Percentiles rank a stretch among this genome's conserved stretches.
Evolutionary conservation across 2,113 vertebrate species (phyloP).

Genomic region (Ciconia boyciana): DNA sequence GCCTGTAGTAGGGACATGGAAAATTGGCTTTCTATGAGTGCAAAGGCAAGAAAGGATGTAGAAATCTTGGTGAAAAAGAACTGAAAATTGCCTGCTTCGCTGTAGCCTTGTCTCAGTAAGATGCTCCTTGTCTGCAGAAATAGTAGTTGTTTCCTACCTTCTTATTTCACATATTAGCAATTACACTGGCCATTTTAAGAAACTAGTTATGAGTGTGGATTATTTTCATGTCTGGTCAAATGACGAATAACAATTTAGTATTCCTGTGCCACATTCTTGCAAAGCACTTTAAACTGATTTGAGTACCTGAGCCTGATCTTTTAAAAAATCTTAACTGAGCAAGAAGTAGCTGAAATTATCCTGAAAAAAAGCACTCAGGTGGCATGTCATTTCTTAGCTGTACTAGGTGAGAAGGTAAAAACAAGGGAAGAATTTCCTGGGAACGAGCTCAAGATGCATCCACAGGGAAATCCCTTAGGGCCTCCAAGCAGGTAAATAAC

Average conservation of each 20-base stretch:
- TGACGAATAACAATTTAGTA: slow-evolving; percentile 14
- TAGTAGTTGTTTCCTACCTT: slow-evolving; percentile 18
- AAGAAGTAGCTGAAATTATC: slow-evolving; percentile 50
- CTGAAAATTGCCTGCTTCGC: slow-evolving; percentile 33
- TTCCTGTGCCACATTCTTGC: neutral
- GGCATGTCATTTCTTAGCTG: slow-evolving; percentile 22
- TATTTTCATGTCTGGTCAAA: slow-evolving; percentile 45
- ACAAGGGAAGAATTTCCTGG: neutral
- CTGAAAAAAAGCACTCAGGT: slow-evolving; percentile 5
- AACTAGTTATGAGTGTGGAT: neutral
- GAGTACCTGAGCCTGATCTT: slow-evolving; percentile 30
- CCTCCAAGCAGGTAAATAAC: neutral
- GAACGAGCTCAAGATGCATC: neutral
- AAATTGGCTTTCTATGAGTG: slow-evolving; percentile 39
- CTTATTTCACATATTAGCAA: neutral
- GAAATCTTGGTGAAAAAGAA: slow-evolving; percentile 41
- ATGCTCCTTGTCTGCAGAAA: slow-evolving; percentile 26
- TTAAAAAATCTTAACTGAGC: slow-evolving; percentile 29
- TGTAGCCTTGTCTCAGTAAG: slow-evolving; percentile 20
- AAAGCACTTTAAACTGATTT: slow-evolving; percentile 43
- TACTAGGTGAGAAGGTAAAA: neutral
- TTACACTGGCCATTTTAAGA: slow-evolving; percentile 2
- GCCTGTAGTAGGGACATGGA: neutral
- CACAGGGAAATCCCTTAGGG: slow-evolving; percentile 1
- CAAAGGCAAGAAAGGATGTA: slow-evolving; percentile 32